Conservation (phyloP, 2,113 vertebrate species). For the Zosterops lateralis region DNA sequence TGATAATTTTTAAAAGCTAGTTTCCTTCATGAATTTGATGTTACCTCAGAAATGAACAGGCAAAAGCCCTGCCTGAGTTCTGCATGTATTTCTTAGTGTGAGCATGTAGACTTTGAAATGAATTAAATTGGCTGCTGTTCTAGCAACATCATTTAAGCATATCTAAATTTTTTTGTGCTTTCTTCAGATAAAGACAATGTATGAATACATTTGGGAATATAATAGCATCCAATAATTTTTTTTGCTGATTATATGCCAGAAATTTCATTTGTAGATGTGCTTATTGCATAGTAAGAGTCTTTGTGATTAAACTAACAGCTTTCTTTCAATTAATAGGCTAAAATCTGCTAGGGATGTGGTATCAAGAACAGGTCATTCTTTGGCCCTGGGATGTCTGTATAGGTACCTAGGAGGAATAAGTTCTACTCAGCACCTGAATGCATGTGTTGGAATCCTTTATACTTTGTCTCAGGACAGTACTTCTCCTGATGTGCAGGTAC, state of each 20-base stretch:
- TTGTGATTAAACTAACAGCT: background rate
- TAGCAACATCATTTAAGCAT: background rate
- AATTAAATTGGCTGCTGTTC: background rate
- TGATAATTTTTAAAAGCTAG: background rate
- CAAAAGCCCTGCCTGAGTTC: background rate
- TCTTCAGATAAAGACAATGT: background rate
- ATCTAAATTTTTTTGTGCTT: background rate
- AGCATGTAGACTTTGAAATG: background rate
- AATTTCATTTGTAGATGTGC: background rate
- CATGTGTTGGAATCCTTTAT: constrained; percentile 88
- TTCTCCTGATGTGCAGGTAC: constrained; percentile 94
- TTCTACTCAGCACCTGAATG: constrained; percentile 86
- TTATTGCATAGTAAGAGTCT: background rate
- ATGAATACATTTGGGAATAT: background rate
- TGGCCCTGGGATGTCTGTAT: constrained; percentile 86
- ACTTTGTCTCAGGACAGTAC: constrained; percentile 92
- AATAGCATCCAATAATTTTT: background rate
- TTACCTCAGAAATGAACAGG: background rate
- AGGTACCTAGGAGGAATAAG: constrained; percentile 85
- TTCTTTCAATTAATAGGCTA: constrained; percentile 75
- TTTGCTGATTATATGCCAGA: background rate
- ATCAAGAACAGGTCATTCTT: constrained; percentile 86
- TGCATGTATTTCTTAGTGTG: background rate
- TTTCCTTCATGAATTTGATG: background rate
- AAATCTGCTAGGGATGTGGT: constrained; percentile 87